These are phyloP conservation scores for Lytechinus pictus DNA, from an alignment of 35 echinoderm and acorn worm species.

Conservation along the genomic window DNA sequence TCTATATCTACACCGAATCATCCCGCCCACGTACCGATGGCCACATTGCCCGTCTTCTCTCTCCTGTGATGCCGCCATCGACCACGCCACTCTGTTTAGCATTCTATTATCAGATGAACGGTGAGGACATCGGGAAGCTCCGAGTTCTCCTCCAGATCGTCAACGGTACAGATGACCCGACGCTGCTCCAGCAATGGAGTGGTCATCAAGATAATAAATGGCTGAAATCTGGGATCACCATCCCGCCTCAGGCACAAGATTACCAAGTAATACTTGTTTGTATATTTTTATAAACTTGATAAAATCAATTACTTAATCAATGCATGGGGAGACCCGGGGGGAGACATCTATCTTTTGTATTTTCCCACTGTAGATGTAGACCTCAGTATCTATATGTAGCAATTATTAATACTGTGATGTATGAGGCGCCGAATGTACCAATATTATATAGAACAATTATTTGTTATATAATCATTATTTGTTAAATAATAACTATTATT, in stretches of 20 bases:
- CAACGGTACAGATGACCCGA: background rate
- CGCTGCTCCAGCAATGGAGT: constrained; percentile 20
- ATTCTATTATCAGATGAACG: constrained; percentile 37
- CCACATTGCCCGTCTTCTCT: background rate
- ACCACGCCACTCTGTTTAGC: background rate
- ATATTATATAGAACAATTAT: too few species aligned
- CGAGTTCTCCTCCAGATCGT: constrained; percentile 11
- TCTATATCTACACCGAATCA: constrained; percentile 27
- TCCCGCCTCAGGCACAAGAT: background rate
- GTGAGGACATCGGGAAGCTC: constrained; percentile 8
- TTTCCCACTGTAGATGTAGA: too few species aligned
- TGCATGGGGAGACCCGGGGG: too few species aligned
- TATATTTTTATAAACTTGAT: too few species aligned
- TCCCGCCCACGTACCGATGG: background rate
- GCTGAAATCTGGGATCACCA: background rate
- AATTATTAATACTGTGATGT: too few species aligned
- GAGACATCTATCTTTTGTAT: too few species aligned
- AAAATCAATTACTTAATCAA: too few species aligned
- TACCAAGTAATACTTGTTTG: background rate
- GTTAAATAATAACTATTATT: too few species aligned
- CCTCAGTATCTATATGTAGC: too few species aligned
- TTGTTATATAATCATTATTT: too few species aligned
- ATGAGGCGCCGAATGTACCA: too few species aligned
- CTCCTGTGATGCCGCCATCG: background rate
- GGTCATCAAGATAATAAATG: constrained; percentile 9